Percentiles rank a stretch among this genome's conserved stretches.
Conservation (phyloP, 2,888 invertebrate genomes). For the Euproctis similis region DNA sequence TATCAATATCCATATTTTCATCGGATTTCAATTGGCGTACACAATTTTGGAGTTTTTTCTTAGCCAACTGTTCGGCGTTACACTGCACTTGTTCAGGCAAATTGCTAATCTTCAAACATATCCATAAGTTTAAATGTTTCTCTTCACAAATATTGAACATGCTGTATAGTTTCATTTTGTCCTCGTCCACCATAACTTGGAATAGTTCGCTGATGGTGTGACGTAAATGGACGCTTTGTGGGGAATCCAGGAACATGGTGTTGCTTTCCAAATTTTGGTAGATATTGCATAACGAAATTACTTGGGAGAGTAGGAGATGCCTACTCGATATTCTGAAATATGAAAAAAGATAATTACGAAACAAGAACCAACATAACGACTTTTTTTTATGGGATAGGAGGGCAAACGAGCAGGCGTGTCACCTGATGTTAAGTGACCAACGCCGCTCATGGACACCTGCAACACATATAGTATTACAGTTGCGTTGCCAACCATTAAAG, state of each 20-base stretch:
- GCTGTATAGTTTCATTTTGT: constrained; percentile 37
- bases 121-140: constrained; percentile 38
- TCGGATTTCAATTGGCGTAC: constrained; percentile 10
- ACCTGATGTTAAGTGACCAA: too few species aligned
- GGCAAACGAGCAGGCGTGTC: too few species aligned
- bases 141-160: constrained; percentile 33
- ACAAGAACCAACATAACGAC: too few species aligned
- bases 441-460: too few species aligned
- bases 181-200: constrained; percentile 31
- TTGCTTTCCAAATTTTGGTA: constrained; percentile 39
- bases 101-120: constrained; percentile 33
- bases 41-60: constrained; percentile 26
- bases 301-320: constrained; percentile 32
- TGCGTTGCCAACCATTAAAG: too few species aligned
- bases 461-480: too few species aligned
- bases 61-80: constrained; percentile 23
- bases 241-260: constrained; percentile 33
- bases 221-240: constrained; percentile 42
- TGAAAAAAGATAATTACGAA: too few species aligned
- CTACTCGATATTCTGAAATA: constrained; percentile 34
- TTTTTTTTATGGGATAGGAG: too few species aligned
- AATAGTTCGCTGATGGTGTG: constrained; percentile 39
- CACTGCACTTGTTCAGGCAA: constrained; percentile 31
- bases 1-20: constrained; percentile 17
- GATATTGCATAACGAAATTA: constrained; percentile 37